Evolutionary conservation across 1,140 invertebrate species (phyloP).

Genomic region (Sinonovacula constricta): DNA sequence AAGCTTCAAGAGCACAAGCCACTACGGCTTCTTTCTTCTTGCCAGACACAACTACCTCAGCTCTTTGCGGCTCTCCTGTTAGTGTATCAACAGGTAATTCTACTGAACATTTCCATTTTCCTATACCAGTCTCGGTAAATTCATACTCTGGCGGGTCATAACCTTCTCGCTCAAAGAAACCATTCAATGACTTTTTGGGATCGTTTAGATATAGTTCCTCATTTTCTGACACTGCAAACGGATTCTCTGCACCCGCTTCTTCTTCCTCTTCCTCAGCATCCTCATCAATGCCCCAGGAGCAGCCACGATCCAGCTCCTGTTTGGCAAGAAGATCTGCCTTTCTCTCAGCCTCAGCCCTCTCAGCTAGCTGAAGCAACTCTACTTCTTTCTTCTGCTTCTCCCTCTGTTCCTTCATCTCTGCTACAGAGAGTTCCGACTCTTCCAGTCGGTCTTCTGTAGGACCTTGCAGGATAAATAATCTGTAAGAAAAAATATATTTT

Average conservation of each 20-base stretch:
- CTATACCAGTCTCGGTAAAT: slow-evolving; percentile 66
- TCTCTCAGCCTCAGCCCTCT: slow-evolving; percentile 79
- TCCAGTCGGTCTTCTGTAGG: slow-evolving; percentile 91
- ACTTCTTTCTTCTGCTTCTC: slow-evolving; percentile 79
- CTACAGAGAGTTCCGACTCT: slow-evolving; percentile 89
- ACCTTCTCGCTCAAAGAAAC: slow-evolving; percentile 98
- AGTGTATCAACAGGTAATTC: slow-evolving; percentile 89
- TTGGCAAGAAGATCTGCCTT: slow-evolving; percentile 60
- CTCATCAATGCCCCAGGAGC: slow-evolving; percentile 93
- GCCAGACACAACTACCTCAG: slow-evolving; percentile 91
- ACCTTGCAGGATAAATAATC: slow-evolving; percentile 79
- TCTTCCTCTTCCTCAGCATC: slow-evolving; percentile 90
- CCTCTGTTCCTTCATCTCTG: slow-evolving; percentile 86
- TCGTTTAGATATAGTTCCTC: slow-evolving; percentile 94
- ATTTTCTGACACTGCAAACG: slow-evolving; percentile 77
- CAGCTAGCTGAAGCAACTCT: slow-evolving; percentile 78
- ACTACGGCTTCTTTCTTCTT: slow-evolving; percentile 97
- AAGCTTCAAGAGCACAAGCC: slow-evolving; percentile 96
- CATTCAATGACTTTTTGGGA: slow-evolving; percentile 95
- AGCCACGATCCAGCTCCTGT: slow-evolving; percentile 81
- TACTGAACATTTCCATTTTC: slow-evolving; percentile 73
- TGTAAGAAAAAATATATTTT: slow-evolving; percentile 21
- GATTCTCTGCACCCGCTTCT: slow-evolving; percentile 81
- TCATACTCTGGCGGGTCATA: slow-evolving; percentile 76
- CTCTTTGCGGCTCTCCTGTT: slow-evolving; percentile 86